Conservation (phyloP, 2,888 invertebrate genomes). For the Lithodes maja region DNA sequence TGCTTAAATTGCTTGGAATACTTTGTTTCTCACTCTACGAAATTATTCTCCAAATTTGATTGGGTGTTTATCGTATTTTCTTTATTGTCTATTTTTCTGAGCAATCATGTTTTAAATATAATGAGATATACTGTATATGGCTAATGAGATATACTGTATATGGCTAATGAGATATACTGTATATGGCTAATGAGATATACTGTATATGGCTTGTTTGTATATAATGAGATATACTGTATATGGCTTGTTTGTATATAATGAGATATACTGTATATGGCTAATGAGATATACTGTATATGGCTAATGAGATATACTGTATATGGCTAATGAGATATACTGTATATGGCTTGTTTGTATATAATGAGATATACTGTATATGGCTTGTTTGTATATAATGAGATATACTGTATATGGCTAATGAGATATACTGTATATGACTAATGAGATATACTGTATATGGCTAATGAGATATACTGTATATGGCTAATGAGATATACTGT, state of each 20-base stretch:
- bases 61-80: background rate
- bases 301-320: background rate
- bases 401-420: background rate
- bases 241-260: background rate
- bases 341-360: background rate
- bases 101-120: background rate
- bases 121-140: background rate
- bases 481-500: too few species aligned
- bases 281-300: background rate
- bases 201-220: background rate
- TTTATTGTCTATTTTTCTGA: background rate
- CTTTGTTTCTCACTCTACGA: background rate
- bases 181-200: background rate
- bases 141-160: background rate
- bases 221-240: background rate
- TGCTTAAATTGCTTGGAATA: background rate
- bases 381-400: background rate
- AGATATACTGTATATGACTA: too few species aligned
- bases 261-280: background rate
- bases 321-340: background rate
- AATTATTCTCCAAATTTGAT: background rate
- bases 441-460: too few species aligned
- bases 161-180: background rate
- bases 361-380: background rate
- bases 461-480: too few species aligned